Conservation (phyloP, 2,797 vertebrate genomes). For the Dendrocincla tyrannina region DNA sequence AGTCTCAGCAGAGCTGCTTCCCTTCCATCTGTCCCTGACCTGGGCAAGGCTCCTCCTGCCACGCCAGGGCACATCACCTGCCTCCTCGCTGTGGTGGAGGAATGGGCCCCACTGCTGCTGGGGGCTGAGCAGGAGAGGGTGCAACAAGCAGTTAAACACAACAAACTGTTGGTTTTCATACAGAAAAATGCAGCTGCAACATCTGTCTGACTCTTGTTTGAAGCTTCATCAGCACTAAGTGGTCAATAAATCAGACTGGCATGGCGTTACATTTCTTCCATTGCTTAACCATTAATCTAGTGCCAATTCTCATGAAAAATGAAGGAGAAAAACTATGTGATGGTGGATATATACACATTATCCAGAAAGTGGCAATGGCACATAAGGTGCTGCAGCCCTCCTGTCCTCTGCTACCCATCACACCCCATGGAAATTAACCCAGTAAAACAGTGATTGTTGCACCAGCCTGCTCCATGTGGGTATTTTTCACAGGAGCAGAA, state of each 20-base stretch:
- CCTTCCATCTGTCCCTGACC: background rate
- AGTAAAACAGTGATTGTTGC: background rate
- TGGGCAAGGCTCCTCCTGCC: background rate
- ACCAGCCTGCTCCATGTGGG: background rate
- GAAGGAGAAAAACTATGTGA: conserved; percentile 70
- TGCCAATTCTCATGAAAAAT: conserved; percentile 79
- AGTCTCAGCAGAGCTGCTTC: background rate
- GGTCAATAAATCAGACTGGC: conserved; percentile 94
- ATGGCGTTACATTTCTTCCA: conserved; percentile 80
- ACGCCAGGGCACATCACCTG: rapidly evolving
- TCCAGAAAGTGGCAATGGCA: conserved; percentile 66
- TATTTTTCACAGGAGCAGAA: background rate
- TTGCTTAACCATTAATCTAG: conserved; percentile 87
- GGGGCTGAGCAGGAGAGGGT: background rate
- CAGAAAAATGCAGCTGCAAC: conserved; percentile 90
- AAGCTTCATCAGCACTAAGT: conserved; percentile 97
- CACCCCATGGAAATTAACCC: background rate
- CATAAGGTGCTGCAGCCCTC: conserved; percentile 44
- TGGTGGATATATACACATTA: conserved; percentile 64
- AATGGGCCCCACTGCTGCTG: background rate
- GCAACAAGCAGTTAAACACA: conserved; percentile 54
- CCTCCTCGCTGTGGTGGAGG: rapidly evolving
- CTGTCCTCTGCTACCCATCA: background rate
- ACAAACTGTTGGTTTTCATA: conserved; percentile 77
- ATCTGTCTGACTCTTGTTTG: conserved; percentile 90